Conservation (phyloP, 1,140 invertebrate genomes). For the Lordiphosa mommai region DNA sequence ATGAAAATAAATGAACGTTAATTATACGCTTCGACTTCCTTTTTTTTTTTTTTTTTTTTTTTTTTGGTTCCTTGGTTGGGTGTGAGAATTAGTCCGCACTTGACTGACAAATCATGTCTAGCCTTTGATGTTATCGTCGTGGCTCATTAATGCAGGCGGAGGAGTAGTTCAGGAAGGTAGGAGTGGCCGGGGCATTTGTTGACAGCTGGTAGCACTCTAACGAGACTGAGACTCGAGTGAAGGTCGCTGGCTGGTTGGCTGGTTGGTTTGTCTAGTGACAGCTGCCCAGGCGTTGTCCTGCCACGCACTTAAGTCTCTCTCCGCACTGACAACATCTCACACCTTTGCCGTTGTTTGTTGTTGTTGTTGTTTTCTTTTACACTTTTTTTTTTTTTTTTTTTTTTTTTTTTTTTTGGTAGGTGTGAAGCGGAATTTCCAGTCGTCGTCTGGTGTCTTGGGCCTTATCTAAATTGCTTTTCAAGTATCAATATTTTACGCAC, state of each 20-base stretch:
- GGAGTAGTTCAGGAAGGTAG: conserved; percentile 25
- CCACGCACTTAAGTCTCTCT: conserved; percentile 47
- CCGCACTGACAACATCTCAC: conserved; percentile 50
- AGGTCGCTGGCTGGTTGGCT: conserved; percentile 35
- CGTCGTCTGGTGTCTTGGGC: conserved; percentile 13
- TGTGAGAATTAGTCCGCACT: conserved; percentile 24
- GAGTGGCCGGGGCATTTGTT: conserved; percentile 33
- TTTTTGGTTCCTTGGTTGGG: neutral
- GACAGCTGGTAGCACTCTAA: conserved; percentile 75
- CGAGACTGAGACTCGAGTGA: conserved; percentile 35
- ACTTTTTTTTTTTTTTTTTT: neutral
- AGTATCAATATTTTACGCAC: conserved; percentile 79
- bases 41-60: neutral
- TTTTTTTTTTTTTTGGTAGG: conserved; percentile 46
- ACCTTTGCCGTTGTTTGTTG: conserved; percentile 38
- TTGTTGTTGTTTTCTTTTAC: conserved; percentile 1
- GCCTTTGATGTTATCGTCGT: conserved; percentile 74
- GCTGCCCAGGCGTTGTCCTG: conserved; percentile 45
- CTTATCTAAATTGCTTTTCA: conserved; percentile 80
- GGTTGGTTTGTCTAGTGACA: conserved; percentile 43
- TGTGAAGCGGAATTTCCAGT: conserved; percentile 78
- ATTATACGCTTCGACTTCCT: conserved; percentile 55
- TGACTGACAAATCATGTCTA: conserved; percentile 72
- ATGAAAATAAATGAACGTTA: conserved; percentile 76
- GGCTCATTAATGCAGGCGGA: conserved; percentile 3